A percentile compares a stretch with the other conserved stretches of the same genome.
These are phyloP conservation scores for Stenurella melanura DNA, from an alignment of 2,888 invertebrate species.

Conservation along the genomic window DNA sequence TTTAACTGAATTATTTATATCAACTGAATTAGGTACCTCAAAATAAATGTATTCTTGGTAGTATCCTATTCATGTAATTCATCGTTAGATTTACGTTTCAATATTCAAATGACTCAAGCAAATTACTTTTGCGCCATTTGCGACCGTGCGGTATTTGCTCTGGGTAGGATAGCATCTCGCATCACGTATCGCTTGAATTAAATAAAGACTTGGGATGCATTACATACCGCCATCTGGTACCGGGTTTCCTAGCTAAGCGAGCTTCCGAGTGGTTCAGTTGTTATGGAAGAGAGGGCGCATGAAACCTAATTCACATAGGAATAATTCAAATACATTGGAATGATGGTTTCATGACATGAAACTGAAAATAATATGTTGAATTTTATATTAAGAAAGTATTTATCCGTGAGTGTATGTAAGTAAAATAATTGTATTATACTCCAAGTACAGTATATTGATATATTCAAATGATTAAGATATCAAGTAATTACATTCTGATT, in stretches of 20 bases:
- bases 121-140: not conserved
- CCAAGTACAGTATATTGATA: too few relatives aligned
- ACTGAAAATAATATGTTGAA: too few relatives aligned
- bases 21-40: slow-evolving; percentile 3
- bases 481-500: too few relatives aligned
- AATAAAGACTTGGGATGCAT: not conserved
- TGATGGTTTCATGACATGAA: too few relatives aligned
- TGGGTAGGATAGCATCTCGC: not conserved
- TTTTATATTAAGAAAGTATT: too few relatives aligned
- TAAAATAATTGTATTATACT: too few relatives aligned
- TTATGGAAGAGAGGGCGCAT: slow-evolving; percentile 1
- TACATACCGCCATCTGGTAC: slow-evolving; percentile 5
- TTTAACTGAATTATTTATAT: slow-evolving; percentile 44
- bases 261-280: not conserved
- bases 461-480: too few relatives aligned
- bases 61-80: too few relatives aligned
- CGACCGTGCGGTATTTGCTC: not conserved
- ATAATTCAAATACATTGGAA: too few relatives aligned
- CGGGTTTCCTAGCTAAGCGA: not conserved
- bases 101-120: not conserved
- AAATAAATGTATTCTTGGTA: not conserved
- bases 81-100: not conserved
- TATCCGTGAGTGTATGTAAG: too few relatives aligned
- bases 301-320: not conserved
- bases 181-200: not conserved